Evolutionary conservation across 2,888 invertebrate genomes (phyloP).

Genomic region (Leptopilina syphax): DNA sequence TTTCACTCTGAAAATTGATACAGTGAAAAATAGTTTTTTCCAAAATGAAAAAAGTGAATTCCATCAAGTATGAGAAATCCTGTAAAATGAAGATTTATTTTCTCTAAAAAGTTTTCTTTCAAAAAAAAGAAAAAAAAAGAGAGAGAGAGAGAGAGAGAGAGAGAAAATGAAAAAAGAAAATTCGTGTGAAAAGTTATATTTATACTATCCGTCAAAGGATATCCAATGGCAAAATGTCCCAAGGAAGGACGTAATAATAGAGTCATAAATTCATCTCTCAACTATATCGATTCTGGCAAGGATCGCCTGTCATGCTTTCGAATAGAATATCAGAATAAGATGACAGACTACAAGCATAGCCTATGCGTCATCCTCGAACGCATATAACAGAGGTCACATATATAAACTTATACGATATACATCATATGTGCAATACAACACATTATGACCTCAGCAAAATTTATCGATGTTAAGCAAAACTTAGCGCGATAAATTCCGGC

Average conservation of each 20-base stretch:
- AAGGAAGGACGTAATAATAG: slow-evolving; percentile 34
- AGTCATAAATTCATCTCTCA: slow-evolving; percentile 37
- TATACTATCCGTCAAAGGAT: slow-evolving; percentile 8
- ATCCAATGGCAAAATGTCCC: slow-evolving; percentile 35
- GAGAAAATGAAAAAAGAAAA: not conserved
- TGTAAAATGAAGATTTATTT: too few relatives aligned
- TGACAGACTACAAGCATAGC: slow-evolving; percentile 17
- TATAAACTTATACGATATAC: slow-evolving; percentile 29
- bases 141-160: too few relatives aligned
- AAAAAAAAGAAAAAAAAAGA: too few relatives aligned
- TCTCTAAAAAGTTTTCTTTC: too few relatives aligned
- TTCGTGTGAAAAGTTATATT: not conserved
- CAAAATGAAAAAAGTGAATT: too few relatives aligned
- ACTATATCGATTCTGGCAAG: slow-evolving; percentile 40
- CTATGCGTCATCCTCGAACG: slow-evolving; percentile 30
- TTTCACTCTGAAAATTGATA: too few relatives aligned
- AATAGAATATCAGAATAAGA: slow-evolving; percentile 41
- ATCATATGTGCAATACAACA: not conserved
- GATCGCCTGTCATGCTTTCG: slow-evolving; percentile 36
- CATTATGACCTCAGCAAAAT: slow-evolving; percentile 19
- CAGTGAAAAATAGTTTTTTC: too few relatives aligned
- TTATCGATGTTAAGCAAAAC: not conserved
- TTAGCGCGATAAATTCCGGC: not conserved
- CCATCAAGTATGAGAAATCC: too few relatives aligned
- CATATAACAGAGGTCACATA: slow-evolving; percentile 2